These are phyloP conservation scores for Heterodera filipjevi DNA, from an alignment of 2,888 invertebrate species.

Conservation along the genomic window DNA sequence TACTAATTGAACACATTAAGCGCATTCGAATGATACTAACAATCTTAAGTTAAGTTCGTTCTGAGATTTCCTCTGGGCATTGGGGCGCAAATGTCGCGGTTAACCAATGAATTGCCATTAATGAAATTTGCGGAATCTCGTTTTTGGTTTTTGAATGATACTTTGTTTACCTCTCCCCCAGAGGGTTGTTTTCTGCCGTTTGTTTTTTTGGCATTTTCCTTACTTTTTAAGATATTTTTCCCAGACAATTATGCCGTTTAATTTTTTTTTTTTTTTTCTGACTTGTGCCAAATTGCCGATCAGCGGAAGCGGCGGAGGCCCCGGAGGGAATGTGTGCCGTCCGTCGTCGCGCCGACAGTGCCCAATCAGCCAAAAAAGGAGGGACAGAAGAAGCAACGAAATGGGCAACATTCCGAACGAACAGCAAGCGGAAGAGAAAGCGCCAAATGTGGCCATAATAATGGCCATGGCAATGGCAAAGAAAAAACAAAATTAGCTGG, in stretches of 20 bases:
- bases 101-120: too few relatives aligned
- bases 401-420: not conserved
- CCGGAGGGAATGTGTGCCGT: conserved; percentile 40
- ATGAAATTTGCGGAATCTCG: too few relatives aligned
- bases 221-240: not conserved
- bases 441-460: not conserved
- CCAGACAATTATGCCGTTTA: too few relatives aligned
- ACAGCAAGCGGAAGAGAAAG: not conserved
- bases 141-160: too few relatives aligned
- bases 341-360: not conserved
- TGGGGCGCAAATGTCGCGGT: too few relatives aligned
- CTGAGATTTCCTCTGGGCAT: too few relatives aligned
- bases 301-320: conserved; percentile 45
- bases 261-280: not conserved
- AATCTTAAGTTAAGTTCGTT: too few relatives aligned
- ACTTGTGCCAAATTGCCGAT: conserved; percentile 49
- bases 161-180: too few relatives aligned
- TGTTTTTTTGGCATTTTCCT: conserved; percentile 13
- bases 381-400: not conserved
- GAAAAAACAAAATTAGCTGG: not conserved
- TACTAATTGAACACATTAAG: too few relatives aligned
- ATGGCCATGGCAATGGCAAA: not conserved
- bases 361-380: not conserved
- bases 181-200: too few relatives aligned
- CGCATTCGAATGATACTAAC: too few relatives aligned